Conservation (phyloP, 2,113 vertebrate species). For the Amphiprion percula region DNA sequence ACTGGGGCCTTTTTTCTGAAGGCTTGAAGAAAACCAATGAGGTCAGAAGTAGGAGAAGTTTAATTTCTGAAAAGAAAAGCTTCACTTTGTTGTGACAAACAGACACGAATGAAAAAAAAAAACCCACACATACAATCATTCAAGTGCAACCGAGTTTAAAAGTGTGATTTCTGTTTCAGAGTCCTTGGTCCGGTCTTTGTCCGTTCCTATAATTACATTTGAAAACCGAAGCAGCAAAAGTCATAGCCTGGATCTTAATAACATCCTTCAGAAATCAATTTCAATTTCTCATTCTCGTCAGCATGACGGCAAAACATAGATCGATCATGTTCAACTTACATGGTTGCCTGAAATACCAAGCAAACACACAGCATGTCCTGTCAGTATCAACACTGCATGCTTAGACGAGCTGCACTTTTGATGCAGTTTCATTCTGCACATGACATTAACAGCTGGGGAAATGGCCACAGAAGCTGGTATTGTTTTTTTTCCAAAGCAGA, state of each 20-base stretch:
- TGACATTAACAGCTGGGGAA: background rate
- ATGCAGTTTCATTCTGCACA: background rate
- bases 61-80: background rate
- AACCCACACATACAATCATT: background rate
- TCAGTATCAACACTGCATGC: background rate
- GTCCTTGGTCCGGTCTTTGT: background rate
- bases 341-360: conserved; percentile 44
- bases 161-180: conserved; percentile 5
- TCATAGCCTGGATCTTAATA: conserved; percentile 64
- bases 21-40: too few species aligned
- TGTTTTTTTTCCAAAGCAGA: conserved; percentile 6
- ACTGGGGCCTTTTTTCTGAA: too few species aligned
- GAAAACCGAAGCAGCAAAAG: conserved; percentile 51
- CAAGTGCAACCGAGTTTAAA: background rate
- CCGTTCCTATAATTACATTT: conserved; percentile 57
- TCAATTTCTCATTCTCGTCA: conserved; percentile 68
- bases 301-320: conserved; percentile 36
- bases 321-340: conserved; percentile 61
- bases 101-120: background rate
- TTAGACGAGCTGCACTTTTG: conserved; percentile 8
- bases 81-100: background rate
- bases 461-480: background rate
- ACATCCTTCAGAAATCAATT: conserved; percentile 77
- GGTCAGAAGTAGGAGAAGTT: too few species aligned
- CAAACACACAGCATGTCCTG: conserved; percentile 27